Conservation (phyloP, 2,888 invertebrate genomes). For the Ametastegia equiseti region DNA sequence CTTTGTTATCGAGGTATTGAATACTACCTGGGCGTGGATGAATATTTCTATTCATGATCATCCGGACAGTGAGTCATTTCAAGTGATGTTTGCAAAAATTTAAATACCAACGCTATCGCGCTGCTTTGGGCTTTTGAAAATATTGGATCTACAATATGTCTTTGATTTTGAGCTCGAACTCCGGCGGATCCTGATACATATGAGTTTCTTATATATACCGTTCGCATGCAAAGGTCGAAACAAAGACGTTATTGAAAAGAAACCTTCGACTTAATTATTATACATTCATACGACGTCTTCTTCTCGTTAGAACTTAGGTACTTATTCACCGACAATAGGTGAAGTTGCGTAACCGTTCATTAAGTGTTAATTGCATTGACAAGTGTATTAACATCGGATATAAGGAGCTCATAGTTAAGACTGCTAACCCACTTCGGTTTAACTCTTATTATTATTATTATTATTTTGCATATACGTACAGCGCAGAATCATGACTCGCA, state of each 20-base stretch:
- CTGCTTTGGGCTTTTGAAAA: not conserved
- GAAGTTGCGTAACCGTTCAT: conserved; percentile 23
- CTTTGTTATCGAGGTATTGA: not conserved
- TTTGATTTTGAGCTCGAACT: not conserved
- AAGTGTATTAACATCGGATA: not conserved
- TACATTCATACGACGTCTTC: too few species aligned
- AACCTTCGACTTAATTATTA: not conserved
- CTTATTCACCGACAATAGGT: not conserved
- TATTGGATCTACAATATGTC: not conserved
- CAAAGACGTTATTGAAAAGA: conserved; percentile 15
- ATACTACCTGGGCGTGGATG: not conserved
- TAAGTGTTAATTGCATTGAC: conserved; percentile 26
- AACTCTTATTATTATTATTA: not conserved
- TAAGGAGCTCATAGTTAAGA: not conserved
- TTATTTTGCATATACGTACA: too few species aligned
- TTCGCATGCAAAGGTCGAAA: not conserved
- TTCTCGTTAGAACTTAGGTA: conserved; percentile 17
- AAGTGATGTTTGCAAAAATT: not conserved
- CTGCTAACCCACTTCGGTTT: not conserved
- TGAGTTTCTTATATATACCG: too few species aligned
- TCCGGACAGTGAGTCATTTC: not conserved
- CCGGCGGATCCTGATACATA: not conserved
- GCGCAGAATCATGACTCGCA: not conserved
- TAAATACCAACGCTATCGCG: not conserved
- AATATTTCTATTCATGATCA: not conserved